These are phyloP conservation scores for Zosterops japonicus DNA, from an alignment of 2,113 vertebrate species.

Conservation along the genomic window DNA sequence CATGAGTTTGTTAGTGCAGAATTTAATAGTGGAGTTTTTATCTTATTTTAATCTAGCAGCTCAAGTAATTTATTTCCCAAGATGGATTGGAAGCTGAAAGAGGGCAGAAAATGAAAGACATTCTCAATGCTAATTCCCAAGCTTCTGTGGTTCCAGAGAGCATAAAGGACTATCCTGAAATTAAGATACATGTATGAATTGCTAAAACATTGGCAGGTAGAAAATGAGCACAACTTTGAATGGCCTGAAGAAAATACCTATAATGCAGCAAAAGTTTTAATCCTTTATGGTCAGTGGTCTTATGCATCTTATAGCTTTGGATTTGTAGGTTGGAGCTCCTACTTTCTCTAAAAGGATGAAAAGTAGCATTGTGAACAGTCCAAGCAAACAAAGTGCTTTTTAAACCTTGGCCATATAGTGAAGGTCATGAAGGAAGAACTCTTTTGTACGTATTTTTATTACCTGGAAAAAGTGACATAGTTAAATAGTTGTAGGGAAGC, in stretches of 20 bases:
- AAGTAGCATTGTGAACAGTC: neutral
- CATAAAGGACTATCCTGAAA: neutral
- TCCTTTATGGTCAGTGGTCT: neutral
- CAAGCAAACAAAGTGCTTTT: neutral
- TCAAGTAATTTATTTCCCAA: conserved; percentile 14
- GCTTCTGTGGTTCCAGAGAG: neutral
- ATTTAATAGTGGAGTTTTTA: neutral
- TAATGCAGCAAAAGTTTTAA: neutral
- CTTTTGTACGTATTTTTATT: neutral
- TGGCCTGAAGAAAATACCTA: neutral
- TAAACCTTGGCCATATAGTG: neutral
- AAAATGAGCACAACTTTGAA: neutral
- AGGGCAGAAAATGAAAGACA: neutral
- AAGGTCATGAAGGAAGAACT: neutral
- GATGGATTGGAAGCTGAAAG: neutral
- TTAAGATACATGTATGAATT: conserved; percentile 11
- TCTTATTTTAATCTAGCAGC: neutral
- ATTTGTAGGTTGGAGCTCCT: neutral
- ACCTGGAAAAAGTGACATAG: neutral
- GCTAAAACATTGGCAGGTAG: neutral
- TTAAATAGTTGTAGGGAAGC: neutral
- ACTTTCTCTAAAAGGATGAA: neutral
- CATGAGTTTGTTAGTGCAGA: neutral
- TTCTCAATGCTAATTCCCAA: neutral
- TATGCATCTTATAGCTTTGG: neutral